These are phyloP conservation scores for Typhlichthys eigenmanni DNA, from an alignment of 2,797 vertebrate genomes.

Conservation along the genomic window DNA sequence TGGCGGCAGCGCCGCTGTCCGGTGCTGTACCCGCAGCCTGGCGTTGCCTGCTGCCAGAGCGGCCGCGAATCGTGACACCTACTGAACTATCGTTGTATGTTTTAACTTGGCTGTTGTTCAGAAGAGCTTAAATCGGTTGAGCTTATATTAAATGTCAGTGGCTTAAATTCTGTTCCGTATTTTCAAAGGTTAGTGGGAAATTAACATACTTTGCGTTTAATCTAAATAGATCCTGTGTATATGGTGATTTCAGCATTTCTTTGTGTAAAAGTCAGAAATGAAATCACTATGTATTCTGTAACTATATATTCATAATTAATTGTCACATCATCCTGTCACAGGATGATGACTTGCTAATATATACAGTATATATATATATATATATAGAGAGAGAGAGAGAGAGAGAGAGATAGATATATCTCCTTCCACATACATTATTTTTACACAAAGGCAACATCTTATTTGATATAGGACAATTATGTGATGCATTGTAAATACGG, in stretches of 20 bases:
- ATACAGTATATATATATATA: too few relatives aligned
- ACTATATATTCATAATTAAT: conserved; percentile 49
- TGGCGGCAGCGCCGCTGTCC: too few relatives aligned
- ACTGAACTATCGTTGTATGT: conserved; percentile 17
- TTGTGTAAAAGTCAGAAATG: conserved; percentile 27
- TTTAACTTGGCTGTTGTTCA: conserved; percentile 39
- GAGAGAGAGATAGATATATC: conserved; percentile 52
- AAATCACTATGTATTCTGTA: conserved; percentile 41
- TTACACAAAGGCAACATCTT: conserved; percentile 55
- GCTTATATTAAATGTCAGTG: conserved; percentile 58
- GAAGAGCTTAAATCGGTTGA: conserved; percentile 41
- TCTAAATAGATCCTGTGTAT: conserved; percentile 36
- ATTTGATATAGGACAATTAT: conserved; percentile 69
- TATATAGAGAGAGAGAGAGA: too few relatives aligned
- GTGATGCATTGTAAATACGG: conserved; percentile 56
- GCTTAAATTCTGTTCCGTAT: conserved; percentile 51
- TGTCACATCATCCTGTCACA: conserved; percentile 39
- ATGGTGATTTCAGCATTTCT: conserved; percentile 17
- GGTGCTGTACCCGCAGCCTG: too few relatives aligned
- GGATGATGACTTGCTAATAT: conserved; percentile 40
- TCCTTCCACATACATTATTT: conserved; percentile 61
- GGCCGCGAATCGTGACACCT: too few relatives aligned
- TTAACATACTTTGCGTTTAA: conserved; percentile 59
- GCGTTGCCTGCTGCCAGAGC: too few relatives aligned
- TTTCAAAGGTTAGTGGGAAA: conserved; percentile 50